Evolutionary conservation across 2,797 vertebrate genomes (phyloP).

Genomic region (Micromesistius poutassou): DNA sequence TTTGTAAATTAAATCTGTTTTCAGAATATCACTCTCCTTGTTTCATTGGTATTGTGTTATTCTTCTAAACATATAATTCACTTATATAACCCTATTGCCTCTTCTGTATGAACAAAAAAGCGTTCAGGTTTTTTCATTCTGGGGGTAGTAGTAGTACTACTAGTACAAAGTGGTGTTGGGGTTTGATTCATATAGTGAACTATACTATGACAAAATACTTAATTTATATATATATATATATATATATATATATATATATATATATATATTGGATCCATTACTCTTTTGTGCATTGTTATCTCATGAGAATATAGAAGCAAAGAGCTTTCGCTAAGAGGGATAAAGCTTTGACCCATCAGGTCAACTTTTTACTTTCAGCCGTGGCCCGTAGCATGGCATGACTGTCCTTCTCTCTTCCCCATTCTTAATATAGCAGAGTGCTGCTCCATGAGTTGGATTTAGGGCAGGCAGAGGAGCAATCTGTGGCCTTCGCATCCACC

Average conservation of each 20-base stretch:
- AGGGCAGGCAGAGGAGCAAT: slow-evolving; percentile 24
- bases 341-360: neutral
- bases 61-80: neutral
- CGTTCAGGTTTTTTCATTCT: too few species aligned
- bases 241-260: too few species aligned
- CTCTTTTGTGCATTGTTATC: neutral
- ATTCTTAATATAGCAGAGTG: slow-evolving; percentile 33
- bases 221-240: neutral
- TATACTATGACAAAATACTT: neutral
- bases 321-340: neutral
- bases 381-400: slow-evolving; percentile 34
- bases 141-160: neutral
- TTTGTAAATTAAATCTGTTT: slow-evolving; percentile 71
- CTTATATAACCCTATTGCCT: neutral
- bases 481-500: slow-evolving; percentile 29
- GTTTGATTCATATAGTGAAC: neutral
- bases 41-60: slow-evolving; percentile 8
- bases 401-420: slow-evolving; percentile 19
- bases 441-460: slow-evolving; percentile 50
- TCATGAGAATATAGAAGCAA: neutral
- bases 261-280: neutral
- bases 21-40: slow-evolving; percentile 36
- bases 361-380: slow-evolving; percentile 19
- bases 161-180: neutral
- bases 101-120: neutral